Evolutionary conservation across 2,888 invertebrate species (phyloP), one percentile per base, ranked within the genome.

Genomic region (Pachliopta kotzebuea): DNA sequence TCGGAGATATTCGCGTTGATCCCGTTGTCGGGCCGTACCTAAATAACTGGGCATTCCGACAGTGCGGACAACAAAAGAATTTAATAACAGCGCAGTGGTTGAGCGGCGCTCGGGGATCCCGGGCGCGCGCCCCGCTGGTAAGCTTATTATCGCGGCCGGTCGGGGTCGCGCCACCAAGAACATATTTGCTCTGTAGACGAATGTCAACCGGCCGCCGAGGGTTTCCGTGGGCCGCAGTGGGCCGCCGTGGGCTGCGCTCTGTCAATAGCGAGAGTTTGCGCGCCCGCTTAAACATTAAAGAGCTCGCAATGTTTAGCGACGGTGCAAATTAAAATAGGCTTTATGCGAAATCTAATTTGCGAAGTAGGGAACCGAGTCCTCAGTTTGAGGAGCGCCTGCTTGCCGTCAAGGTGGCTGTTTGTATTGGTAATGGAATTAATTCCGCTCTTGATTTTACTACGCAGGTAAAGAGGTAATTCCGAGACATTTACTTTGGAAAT

Each of bases 261-360:
- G 85, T 82, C 85, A 82, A 85, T 79, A 83, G 76, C 73, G 72
- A 76, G 80, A 80, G 83, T 81, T 83, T 82, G 82, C 77, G 79
- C 80, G 78, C 83, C 79, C 84, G 83, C 79, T 89, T 84, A 86
- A 89, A 90, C 88, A 89, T 90, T 89, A 85, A 88, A 87, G 81
- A 87, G 84, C 81, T 83, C 77, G 78, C 85, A 84, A 82, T 89
- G 86, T 90, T 88, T 89, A 88, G 84, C 83, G 83, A 85, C 81
- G 84, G 81, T 80, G 84, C 89, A 89, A 90, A 91, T 91, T 90
- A 90, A 90, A 90, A 89, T 86, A 90, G 90, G 89, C 88, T 90
- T 88, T 88, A 88, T 88, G 80, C 83, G 81, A 89, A 90, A 91
- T 90, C 88, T 88, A 89, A 91, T 90, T 91, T 90, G 83, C 80